These are phyloP conservation scores for Monochamus saltuarius DNA, from an alignment of 1,140 invertebrate genomes.

Conservation along the genomic window DNA sequence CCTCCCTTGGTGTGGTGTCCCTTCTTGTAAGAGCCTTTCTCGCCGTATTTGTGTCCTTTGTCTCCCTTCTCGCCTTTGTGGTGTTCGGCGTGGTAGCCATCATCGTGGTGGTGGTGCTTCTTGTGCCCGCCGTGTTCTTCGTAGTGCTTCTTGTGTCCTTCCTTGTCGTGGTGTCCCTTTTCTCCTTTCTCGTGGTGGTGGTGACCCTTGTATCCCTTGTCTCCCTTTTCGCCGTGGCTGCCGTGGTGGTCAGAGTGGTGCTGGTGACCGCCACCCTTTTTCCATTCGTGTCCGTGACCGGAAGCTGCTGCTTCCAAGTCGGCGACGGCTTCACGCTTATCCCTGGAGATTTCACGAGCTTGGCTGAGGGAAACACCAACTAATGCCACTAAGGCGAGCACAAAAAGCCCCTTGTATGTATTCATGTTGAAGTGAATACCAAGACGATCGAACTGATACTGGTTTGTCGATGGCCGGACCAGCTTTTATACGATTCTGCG, in stretches of 20 bases:
- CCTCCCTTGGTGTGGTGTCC: conserved; percentile 65
- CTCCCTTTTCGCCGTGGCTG: conserved; percentile 60
- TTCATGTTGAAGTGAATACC: conserved; percentile 37
- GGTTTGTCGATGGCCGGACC: conserved; percentile 32
- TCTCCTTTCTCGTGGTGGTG: conserved; percentile 66
- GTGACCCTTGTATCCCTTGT: conserved; percentile 59
- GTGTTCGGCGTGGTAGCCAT: conserved; percentile 67
- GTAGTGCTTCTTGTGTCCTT: conserved; percentile 65
- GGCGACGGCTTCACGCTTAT: conserved; percentile 37
- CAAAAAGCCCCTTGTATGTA: conserved; percentile 38
- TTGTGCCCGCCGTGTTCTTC: conserved; percentile 64
- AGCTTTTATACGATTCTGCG: conserved; percentile 43
- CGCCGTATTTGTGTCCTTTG: conserved; percentile 63
- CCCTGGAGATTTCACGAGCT: conserved; percentile 41
- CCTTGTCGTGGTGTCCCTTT: conserved; percentile 68
- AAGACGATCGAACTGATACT: conserved; percentile 34
- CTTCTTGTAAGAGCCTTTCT: conserved; percentile 64
- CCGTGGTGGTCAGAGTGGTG: conserved; percentile 61
- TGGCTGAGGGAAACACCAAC: conserved; percentile 39
- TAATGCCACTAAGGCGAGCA: conserved; percentile 40
- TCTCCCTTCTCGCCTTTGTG: conserved; percentile 67
- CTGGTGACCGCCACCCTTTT: conserved; percentile 60
- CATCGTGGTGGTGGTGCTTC: conserved; percentile 67
- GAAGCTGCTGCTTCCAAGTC: conserved; percentile 41
- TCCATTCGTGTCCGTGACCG: conserved; percentile 44